phyloP scores from a whole-genome alignment of 2,888 invertebrate genomes.

The Labia minor region DNA sequence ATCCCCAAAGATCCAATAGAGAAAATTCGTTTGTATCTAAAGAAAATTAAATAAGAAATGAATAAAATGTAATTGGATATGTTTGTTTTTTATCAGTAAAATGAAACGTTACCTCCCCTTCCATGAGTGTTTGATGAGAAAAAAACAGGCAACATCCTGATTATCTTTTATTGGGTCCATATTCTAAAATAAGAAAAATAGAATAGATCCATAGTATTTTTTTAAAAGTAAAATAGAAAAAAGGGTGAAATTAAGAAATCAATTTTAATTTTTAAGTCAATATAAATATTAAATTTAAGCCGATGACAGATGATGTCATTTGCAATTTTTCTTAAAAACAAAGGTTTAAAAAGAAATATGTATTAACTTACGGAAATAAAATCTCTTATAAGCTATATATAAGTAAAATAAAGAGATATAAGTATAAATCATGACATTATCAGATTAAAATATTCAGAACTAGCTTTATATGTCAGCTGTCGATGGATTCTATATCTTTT shows the following conservation, averaged over 20 bases:
- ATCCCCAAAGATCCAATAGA: constrained; percentile 91
- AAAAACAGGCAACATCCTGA: constrained; percentile 90
- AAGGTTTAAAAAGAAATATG: background rate
- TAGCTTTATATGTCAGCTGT: background rate
- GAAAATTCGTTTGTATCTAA: constrained; percentile 89
- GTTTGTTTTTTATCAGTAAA: constrained; percentile 19
- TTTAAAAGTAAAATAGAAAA: background rate
- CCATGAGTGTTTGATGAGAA: constrained; percentile 97
- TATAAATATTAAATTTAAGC: background rate
- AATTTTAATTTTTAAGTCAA: background rate
- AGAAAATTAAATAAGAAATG: constrained; percentile 25
- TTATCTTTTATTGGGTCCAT: constrained; percentile 83
- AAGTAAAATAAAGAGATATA: background rate
- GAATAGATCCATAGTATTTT: background rate
- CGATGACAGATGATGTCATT: constrained; percentile 3
- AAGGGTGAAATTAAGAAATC: background rate
- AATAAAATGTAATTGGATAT: constrained; percentile 22
- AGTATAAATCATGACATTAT: background rate
- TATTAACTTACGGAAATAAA: background rate
- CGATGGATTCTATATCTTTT: background rate
- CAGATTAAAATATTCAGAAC: background rate
- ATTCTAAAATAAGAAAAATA: constrained; percentile 25
- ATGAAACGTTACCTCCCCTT: constrained; percentile 70
- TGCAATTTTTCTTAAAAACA: background rate
- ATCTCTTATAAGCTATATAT: background rate